Conservation (phyloP, 2,888 invertebrate genomes). For the Thecophora atra region DNA sequence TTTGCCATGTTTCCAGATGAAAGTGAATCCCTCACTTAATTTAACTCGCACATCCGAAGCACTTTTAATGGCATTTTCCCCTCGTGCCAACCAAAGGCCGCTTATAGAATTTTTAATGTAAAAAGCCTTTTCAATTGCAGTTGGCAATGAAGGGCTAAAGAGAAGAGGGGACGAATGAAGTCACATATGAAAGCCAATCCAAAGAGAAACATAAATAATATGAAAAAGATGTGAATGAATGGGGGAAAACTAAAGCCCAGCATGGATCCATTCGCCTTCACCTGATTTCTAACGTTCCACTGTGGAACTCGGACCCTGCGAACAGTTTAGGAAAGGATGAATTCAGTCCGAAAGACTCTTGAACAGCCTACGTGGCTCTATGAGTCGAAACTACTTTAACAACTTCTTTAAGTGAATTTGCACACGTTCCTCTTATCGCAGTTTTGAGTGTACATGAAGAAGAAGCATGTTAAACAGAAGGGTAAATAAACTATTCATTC, state of each 20-base stretch:
- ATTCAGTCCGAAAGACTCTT: too few species aligned
- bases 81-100: background rate
- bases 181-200: background rate
- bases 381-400: background rate
- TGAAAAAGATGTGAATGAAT: too few species aligned
- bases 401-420: conserved; percentile 7
- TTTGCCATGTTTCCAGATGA: too few species aligned
- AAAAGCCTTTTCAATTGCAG: background rate
- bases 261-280: too few species aligned
- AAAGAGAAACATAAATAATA: too few species aligned
- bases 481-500: background rate
- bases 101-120: conserved; percentile 12
- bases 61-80: too few species aligned
- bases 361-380: background rate
- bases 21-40: too few species aligned
- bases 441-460: background rate
- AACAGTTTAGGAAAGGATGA: too few species aligned
- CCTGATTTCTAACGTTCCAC: too few species aligned
- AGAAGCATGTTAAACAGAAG: background rate
- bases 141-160: background rate
- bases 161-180: background rate
- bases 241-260: too few species aligned
- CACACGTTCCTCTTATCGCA: background rate
- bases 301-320: too few species aligned
- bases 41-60: too few species aligned